Evolutionary conservation across 2,888 invertebrate genomes (phyloP).

Genomic region (Agrotis puta): DNA sequence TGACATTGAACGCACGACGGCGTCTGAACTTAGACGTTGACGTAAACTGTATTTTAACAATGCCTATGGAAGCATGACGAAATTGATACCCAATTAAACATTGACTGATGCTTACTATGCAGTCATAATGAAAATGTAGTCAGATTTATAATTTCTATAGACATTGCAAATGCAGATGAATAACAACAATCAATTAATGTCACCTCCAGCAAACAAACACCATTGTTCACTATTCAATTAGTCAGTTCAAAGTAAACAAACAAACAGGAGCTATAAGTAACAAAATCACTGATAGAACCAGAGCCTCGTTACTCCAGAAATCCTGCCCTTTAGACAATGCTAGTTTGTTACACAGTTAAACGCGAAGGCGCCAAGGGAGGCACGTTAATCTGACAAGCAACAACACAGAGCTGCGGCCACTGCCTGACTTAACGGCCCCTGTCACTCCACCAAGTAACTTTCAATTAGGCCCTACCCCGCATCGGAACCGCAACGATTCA

Average conservation of each 20-base stretch:
- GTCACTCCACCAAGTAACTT: conserved; percentile 81
- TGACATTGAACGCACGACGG: conserved; percentile 47
- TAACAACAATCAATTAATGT: not conserved
- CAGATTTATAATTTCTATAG: not conserved
- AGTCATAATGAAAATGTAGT: no score
- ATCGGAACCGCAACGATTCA: conserved; percentile 64
- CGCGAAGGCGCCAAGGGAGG: conserved; percentile 77
- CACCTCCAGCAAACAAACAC: conserved; percentile 11
- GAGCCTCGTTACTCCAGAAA: conserved; percentile 65
- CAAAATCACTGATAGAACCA: conserved; percentile 55
- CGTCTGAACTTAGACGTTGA: conserved; percentile 24
- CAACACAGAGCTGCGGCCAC: conserved; percentile 73
- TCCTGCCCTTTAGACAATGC: conserved; percentile 73
- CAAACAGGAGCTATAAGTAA: conserved; percentile 36
- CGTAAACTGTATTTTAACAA: not conserved
- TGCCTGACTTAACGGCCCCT: conserved; percentile 74
- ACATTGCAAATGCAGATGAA: not conserved
- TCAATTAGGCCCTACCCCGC: conserved; percentile 78
- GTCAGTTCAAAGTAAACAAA: conserved; percentile 33
- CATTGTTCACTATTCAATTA: conserved; percentile 12
- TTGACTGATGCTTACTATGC: no score
- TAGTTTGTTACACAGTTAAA: conserved; percentile 75
- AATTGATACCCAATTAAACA: not conserved
- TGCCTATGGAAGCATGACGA: not conserved
- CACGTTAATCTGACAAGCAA: conserved; percentile 82